Percentiles rank a stretch among this genome's conserved stretches.
Conservation (phyloP, 2,888 invertebrate genomes). For the Drosophila meridiana region DNA sequence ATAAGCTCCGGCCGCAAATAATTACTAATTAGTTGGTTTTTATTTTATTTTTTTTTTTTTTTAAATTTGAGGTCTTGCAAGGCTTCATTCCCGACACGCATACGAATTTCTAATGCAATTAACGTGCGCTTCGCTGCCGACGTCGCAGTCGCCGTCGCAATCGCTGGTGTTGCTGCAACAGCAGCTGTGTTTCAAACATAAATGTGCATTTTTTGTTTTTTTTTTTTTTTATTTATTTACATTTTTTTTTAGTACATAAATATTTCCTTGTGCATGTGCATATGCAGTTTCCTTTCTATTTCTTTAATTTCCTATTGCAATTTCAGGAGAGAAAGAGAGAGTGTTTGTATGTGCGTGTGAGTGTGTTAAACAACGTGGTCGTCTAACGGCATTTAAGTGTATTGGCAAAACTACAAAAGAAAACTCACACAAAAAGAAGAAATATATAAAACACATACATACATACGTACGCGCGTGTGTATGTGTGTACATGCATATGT, state of each 20-base stretch:
- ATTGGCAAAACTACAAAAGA: slow-evolving; percentile 42
- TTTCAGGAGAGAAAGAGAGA: slow-evolving; percentile 26
- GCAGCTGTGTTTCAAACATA: slow-evolving; percentile 47
- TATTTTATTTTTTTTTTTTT: slow-evolving; percentile 35
- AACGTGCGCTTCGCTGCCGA: slow-evolving; percentile 50
- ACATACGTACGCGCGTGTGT: neutral
- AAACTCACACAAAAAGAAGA: slow-evolving; percentile 21
- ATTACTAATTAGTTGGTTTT: slow-evolving; percentile 71
- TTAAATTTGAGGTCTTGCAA: slow-evolving; percentile 52
- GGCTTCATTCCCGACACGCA: slow-evolving; percentile 67
- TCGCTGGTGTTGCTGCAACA: slow-evolving; percentile 31
- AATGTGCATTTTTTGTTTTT: slow-evolving; percentile 34
- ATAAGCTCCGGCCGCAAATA: slow-evolving; percentile 61
- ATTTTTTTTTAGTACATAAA: slow-evolving; percentile 1
- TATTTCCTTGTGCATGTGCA: neutral
- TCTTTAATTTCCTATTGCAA: slow-evolving; percentile 31
- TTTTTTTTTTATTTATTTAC: slow-evolving; percentile 3
- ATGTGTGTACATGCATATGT: neutral
- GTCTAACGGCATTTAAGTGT: slow-evolving; percentile 56
- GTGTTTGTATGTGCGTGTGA: slow-evolving; percentile 5
- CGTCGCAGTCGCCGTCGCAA: slow-evolving; percentile 34
- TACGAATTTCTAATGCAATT: slow-evolving; percentile 80
- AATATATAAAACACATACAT: neutral
- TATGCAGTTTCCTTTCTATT: slow-evolving; percentile 29
- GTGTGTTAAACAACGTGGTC: slow-evolving; percentile 44